Conservation (phyloP, 2,888 invertebrate genomes). For the Zhengitettix transpicula region DNA sequence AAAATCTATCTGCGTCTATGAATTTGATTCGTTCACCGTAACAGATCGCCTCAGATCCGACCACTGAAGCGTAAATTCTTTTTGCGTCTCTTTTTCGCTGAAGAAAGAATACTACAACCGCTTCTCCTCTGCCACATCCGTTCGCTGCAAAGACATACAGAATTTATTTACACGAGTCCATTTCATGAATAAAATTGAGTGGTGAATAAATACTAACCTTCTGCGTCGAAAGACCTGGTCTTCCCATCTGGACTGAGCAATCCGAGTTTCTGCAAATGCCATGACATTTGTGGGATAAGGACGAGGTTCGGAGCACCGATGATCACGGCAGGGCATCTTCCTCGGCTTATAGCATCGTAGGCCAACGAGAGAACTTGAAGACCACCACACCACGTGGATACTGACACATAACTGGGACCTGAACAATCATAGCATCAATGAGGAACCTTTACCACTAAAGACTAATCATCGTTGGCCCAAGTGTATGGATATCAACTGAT, state of each 20-base stretch:
- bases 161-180: not conserved
- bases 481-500: no score
- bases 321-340: constrained; percentile 34
- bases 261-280: constrained; percentile 43
- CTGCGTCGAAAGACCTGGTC: constrained; percentile 45
- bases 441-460: no score
- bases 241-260: constrained; percentile 42
- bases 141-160: constrained; percentile 18
- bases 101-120: constrained; percentile 25
- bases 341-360: constrained; percentile 22
- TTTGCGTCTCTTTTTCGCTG: constrained; percentile 39
- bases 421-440: constrained; percentile 1
- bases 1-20: constrained; percentile 15
- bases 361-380: constrained; percentile 39
- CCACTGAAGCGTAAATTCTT: constrained; percentile 44
- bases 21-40: constrained; percentile 44
- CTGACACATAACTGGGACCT: constrained; percentile 41
- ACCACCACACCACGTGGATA: constrained; percentile 49
- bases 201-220: constrained; percentile 29
- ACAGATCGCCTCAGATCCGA: constrained; percentile 66
- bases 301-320: constrained; percentile 38
- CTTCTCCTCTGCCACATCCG: constrained; percentile 31
- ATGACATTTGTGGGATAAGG: constrained; percentile 39
- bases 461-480: no score
- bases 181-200: not conserved